phyloP scores from a whole-genome alignment of 2,888 invertebrate species.

The Villa cingulata region DNA sequence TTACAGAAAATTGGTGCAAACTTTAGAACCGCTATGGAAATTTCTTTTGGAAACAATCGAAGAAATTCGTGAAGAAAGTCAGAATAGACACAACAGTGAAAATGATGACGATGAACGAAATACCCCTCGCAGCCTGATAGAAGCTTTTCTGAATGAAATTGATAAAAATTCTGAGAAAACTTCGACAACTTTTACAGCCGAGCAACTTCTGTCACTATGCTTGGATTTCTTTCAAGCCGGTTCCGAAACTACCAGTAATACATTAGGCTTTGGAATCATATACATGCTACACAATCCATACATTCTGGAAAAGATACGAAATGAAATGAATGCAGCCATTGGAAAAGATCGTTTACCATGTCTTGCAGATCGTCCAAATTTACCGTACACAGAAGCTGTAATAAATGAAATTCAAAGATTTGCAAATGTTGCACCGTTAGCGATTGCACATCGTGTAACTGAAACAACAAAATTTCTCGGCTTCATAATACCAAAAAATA shows the following conservation, averaged over 20 bases:
- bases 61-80: conserved; percentile 38
- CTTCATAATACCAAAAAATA: conserved; percentile 38
- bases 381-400: conserved; percentile 43
- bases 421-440: conserved; percentile 35
- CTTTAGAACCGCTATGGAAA: conserved; percentile 40
- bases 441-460: conserved; percentile 26
- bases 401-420: conserved; percentile 39
- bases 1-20: conserved; percentile 41
- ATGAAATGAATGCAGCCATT: conserved; percentile 37
- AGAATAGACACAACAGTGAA: neutral
- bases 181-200: conserved; percentile 33
- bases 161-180: conserved; percentile 28
- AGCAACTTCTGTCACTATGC: conserved; percentile 43
- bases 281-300: conserved; percentile 42
- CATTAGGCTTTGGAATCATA: conserved; percentile 42
- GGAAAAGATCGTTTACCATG: conserved; percentile 31
- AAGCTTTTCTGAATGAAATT: conserved; percentile 42
- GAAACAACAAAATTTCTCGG: conserved; percentile 34
- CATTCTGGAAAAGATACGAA: conserved; percentile 39
- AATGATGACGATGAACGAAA: conserved; percentile 20
- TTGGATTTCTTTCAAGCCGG: conserved; percentile 49
- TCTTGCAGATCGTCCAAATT: conserved; percentile 36
- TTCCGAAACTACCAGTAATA: conserved; percentile 41
- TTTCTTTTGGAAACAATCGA: conserved; percentile 43
- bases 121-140: conserved; percentile 33